phyloP scores from a whole-genome alignment of 2,113 vertebrate genomes.

The Dinomys branickii region DNA sequence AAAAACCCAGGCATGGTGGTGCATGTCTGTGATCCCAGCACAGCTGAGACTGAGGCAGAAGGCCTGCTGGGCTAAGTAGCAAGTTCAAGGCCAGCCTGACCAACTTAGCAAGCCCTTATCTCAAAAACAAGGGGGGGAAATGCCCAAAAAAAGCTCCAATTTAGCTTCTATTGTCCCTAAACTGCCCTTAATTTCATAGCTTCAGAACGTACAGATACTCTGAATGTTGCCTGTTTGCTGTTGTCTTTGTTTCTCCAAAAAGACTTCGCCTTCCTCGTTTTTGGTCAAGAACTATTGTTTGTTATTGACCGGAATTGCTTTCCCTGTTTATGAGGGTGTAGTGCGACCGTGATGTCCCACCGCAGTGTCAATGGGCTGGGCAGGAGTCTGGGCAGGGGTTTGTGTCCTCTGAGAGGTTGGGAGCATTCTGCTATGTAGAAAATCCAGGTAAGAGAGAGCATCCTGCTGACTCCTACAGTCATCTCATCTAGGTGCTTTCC shows the following conservation, averaged over 20 bases:
- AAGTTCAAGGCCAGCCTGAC: neutral
- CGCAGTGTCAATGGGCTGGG: neutral
- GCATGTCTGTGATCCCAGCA: neutral
- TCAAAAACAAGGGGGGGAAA: neutral
- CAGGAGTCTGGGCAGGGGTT: neutral
- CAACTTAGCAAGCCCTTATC: neutral
- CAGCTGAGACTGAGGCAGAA: neutral
- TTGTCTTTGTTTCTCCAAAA: neutral
- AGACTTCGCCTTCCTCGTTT: neutral
- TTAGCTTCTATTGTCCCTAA: neutral
- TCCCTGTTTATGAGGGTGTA: neutral
- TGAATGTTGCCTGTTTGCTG: neutral
- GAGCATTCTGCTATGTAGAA: neutral
- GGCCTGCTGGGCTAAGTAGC: neutral
- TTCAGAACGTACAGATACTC: neutral
- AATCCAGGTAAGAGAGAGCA: neutral
- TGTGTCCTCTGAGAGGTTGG: slow-evolving; percentile 36
- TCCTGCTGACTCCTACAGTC: neutral
- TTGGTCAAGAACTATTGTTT: neutral
- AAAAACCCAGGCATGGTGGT: neutral
- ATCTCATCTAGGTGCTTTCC: neutral
- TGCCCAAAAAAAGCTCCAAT: neutral
- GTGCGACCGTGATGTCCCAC: neutral
- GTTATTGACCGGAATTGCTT: neutral
- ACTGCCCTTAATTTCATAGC: neutral